Base-by-base conservation (phyloP, 2,113 vertebrate species). In the Salminus brasiliensis region DNA sequence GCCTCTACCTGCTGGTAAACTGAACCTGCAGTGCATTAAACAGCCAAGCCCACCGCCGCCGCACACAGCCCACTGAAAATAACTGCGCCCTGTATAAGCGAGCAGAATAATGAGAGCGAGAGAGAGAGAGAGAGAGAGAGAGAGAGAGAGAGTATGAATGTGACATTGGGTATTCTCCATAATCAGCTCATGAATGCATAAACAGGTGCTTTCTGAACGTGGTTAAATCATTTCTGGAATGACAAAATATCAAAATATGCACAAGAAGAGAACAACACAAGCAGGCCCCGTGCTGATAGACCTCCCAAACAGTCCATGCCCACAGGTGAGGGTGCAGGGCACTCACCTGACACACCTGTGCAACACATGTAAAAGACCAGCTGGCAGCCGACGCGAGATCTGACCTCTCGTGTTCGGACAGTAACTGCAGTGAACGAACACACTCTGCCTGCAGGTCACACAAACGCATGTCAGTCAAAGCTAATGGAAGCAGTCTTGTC, bases 11-110 rank as follows among this genome's bases (percentile, higher is more conserved):
- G 91, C 91, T 91, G 91, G 88, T 90, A 86, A 87, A 91, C 87
- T 89, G 89, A 90, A 89, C 91, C 90, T 91, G 89, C 90, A 91
- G 89, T 90, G 89, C 88, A 90, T 90, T 91, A 91, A 91, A 91
- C 90, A 91, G 79, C 68, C 39, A 65, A 90, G 88, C 85, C 70
- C 83, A 80, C 86, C 85, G 76, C 85, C 75, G 72, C 81, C 74
- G 81, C 82, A 75, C 82, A 81, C 75, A 76, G 68, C 18, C 63
- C 52, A 6, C 15, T 71, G 71, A 69, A 82, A 77, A 70, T 67
- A 67, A 83, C 72, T 82, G 63, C 72, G 62, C 79, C 52, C 39
- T 59, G 72, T 84, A 83, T 76, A 88, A 88, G 88, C 84, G 84
- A 87, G 85, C 81, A 82, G 85, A 88, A 88, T 91, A 89, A 91